phyloP scores from a whole-genome alignment of 2,797 vertebrate species.

The Diceros bicornis region DNA sequence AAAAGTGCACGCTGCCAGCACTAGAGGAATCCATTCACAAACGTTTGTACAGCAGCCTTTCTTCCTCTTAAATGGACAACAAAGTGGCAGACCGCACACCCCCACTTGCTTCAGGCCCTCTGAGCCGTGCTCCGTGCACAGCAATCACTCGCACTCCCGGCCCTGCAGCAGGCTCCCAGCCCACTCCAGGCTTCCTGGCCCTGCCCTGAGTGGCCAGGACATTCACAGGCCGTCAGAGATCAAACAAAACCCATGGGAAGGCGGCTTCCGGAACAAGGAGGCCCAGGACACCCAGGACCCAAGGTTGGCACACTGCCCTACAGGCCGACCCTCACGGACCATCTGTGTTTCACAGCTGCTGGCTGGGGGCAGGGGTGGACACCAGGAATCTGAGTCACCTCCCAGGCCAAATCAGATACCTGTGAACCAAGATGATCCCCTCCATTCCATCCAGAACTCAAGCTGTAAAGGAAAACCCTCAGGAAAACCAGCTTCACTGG shows the following conservation, averaged over 20 bases:
- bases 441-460: background rate
- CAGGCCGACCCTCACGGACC: rapidly evolving
- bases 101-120: background rate
- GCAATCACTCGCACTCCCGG: no score
- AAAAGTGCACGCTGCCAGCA: background rate
- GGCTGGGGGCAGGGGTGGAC: background rate
- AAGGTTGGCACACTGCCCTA: rapidly evolving
- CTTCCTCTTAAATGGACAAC: background rate
- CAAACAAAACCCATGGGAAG: background rate
- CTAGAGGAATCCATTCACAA: background rate
- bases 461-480: rapidly evolving
- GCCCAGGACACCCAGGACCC: background rate
- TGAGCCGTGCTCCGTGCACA: rapidly evolving
- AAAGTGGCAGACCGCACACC: rapidly evolving
- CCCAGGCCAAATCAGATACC: background rate
- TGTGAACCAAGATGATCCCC: background rate
- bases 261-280: background rate
- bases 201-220: background rate
- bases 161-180: background rate
- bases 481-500: rapidly evolving
- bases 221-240: background rate
- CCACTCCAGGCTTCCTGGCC: background rate
- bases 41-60: no score
- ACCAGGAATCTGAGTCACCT: background rate
- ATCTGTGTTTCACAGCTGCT: background rate